Percentiles rank a stretch among this genome's conserved stretches.
Conservation (phyloP, 1,140 invertebrate species). For the Neuroterus valhalla region DNA sequence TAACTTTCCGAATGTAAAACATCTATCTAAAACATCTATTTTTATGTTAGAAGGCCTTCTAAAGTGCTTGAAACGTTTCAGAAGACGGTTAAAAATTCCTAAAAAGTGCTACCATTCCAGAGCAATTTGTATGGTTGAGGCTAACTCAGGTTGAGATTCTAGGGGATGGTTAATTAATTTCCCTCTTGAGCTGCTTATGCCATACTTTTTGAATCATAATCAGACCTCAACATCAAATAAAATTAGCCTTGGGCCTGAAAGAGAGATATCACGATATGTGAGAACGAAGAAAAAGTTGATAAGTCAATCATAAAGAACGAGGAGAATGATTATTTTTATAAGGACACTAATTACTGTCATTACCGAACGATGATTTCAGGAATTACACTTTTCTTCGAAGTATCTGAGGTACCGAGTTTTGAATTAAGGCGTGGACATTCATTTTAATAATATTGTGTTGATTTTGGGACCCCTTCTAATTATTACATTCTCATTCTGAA, state of each 20-base stretch:
- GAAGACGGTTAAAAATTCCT: background rate
- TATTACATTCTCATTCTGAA: too few relatives aligned
- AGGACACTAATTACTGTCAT: constrained; percentile 1
- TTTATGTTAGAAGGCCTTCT: background rate
- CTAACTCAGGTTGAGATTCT: constrained; percentile 8
- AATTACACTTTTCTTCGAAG: background rate
- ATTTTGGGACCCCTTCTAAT: too few relatives aligned
- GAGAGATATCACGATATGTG: background rate
- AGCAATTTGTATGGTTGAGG: background rate
- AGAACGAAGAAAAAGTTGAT: background rate
- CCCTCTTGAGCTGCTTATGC: background rate
- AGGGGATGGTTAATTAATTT: constrained; percentile 19
- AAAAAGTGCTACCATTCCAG: background rate
- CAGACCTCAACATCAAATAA: background rate
- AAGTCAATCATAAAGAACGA: background rate
- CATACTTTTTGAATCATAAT: background rate
- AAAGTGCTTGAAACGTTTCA: background rate
- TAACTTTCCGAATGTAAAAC: too few relatives aligned
- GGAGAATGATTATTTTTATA: background rate
- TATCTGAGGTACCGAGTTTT: background rate
- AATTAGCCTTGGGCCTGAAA: background rate
- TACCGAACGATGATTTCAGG: background rate
- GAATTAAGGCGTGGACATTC: too few relatives aligned
- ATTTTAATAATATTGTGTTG: too few relatives aligned
- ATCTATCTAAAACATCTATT: background rate